phyloP scores from a whole-genome alignment of 2,888 invertebrate species.

The Cephonodes hylas region DNA sequence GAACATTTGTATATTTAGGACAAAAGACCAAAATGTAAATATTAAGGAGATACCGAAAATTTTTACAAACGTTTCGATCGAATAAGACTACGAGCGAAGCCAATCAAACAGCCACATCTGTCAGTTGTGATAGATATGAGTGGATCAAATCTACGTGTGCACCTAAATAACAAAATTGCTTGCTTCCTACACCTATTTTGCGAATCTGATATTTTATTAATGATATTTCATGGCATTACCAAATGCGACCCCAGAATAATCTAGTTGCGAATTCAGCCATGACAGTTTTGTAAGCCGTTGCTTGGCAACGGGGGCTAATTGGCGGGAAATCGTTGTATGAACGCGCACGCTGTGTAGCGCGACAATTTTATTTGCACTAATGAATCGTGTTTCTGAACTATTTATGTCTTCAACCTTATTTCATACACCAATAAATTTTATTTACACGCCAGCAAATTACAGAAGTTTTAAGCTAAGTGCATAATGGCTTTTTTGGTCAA shows the following conservation, averaged over 20 bases:
- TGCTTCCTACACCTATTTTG: background rate
- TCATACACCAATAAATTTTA: background rate
- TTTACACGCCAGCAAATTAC: too few species aligned
- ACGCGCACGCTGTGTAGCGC: conserved; percentile 18
- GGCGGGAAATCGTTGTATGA: conserved; percentile 62
- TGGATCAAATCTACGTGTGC: background rate
- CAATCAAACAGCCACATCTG: background rate
- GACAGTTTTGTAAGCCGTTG: conserved; percentile 49
- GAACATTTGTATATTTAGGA: too few species aligned
- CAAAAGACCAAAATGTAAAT: too few species aligned
- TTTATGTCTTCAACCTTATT: background rate
- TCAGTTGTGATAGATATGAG: background rate
- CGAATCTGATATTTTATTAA: background rate
- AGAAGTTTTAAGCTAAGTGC: too few species aligned
- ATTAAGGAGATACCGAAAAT: too few species aligned
- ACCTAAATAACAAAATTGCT: background rate
- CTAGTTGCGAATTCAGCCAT: conserved; percentile 37
- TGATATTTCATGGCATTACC: background rate
- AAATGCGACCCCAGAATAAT: conserved; percentile 8
- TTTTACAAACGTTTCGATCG: too few species aligned
- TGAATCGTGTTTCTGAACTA: conserved; percentile 11
- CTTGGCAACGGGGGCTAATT: conserved; percentile 62
- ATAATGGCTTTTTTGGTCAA: too few species aligned
- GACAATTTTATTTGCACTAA: conserved; percentile 2
- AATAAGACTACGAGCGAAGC: background rate